These are phyloP conservation scores for Myotis daubentonii DNA, from an alignment of 2,797 vertebrate species.

Conservation along the genomic window DNA sequence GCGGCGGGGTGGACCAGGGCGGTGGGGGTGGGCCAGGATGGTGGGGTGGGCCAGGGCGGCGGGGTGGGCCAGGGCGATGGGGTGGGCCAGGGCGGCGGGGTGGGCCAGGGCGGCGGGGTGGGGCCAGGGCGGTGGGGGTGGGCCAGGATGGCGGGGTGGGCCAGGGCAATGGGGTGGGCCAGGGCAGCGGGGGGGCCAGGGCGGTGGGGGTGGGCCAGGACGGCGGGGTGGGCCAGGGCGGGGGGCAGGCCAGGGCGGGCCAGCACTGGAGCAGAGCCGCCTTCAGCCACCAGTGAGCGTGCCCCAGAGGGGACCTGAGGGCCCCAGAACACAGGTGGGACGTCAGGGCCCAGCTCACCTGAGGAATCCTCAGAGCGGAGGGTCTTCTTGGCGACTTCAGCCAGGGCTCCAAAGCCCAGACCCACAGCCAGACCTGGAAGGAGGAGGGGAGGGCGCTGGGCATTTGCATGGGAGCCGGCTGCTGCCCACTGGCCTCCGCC, in stretches of 20 bases:
- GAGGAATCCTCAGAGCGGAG: conserved; percentile 88
- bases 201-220: neutral
- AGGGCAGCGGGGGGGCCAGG: neutral
- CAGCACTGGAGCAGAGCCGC: fast-evolving
- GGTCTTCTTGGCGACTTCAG: conserved; percentile 98
- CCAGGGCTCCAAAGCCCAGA: conserved; percentile 95
- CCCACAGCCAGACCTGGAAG: conserved; percentile 94
- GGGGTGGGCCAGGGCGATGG: no score
- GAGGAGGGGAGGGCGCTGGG: neutral
- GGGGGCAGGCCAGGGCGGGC: neutral
- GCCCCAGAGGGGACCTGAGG: neutral
- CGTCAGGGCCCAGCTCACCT: conserved; percentile 83
- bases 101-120: neutral
- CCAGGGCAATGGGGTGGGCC: neutral
- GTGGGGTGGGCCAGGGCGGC: neutral
- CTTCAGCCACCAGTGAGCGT: neutral
- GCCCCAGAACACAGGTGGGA: neutral
- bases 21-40: neutral
- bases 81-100: neutral
- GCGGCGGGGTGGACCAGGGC: neutral
- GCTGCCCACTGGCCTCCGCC: neutral
- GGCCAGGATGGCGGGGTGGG: neutral
- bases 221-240: neutral
- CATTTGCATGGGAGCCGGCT: fast-evolving
- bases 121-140: neutral